Conservation (phyloP, 2,797 vertebrate species). For the Columba guinea region DNA sequence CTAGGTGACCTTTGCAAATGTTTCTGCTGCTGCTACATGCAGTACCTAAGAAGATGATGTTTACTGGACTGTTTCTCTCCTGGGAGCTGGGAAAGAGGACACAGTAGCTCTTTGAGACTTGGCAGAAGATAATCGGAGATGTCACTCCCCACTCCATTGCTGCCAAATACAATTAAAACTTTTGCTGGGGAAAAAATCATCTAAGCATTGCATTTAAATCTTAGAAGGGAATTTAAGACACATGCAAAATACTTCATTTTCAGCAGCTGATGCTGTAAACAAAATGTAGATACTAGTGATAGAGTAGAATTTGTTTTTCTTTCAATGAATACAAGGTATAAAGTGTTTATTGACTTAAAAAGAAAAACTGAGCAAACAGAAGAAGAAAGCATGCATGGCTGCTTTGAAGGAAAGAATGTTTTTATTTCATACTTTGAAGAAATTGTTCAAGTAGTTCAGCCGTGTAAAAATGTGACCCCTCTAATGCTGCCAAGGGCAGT, state of each 20-base stretch:
- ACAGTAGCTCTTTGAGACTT: conserved; percentile 45
- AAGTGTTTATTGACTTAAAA: conserved; percentile 63
- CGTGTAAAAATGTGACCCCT: conserved; percentile 62
- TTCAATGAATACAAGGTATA: conserved; percentile 8
- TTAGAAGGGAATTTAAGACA: neutral
- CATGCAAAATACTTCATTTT: neutral
- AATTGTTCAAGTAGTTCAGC: conserved; percentile 60
- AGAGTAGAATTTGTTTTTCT: conserved; percentile 25
- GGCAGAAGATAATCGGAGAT: conserved; percentile 56
- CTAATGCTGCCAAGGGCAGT: conserved; percentile 65
- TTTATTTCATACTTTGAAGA: conserved; percentile 65
- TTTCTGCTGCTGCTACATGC: conserved; percentile 8
- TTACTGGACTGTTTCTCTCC: conserved; percentile 26
- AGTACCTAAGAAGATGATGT: conserved; percentile 45
- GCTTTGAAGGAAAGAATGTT: conserved; percentile 64
- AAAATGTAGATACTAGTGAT: neutral
- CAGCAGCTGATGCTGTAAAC: neutral
- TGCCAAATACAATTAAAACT: conserved; percentile 43
- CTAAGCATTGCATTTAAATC: neutral
- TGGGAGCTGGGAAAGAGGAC: conserved; percentile 45
- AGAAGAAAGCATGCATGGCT: conserved; percentile 49
- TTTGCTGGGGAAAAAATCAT: conserved; percentile 14
- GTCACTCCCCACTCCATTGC: conserved; percentile 31
- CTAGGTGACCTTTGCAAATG: conserved; percentile 51
- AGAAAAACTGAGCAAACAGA: conserved; percentile 54